These are phyloP conservation scores for Bombus fervidus DNA, from an alignment of 1,140 invertebrate species.

Conservation along the genomic window DNA sequence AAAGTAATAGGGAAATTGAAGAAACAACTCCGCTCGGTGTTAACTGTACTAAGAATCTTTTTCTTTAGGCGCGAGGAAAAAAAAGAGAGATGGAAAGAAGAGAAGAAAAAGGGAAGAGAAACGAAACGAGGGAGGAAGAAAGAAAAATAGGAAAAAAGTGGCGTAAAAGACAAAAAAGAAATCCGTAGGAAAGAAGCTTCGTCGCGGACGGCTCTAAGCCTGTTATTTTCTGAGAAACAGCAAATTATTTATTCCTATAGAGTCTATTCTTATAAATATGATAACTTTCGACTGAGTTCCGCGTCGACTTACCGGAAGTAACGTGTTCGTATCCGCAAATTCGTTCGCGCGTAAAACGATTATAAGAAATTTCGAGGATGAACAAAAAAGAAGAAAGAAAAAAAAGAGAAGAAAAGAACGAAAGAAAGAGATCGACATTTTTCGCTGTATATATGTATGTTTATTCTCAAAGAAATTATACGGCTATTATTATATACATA, in stretches of 20 bases:
- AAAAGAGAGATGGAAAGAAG: too few relatives aligned
- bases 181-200: slow-evolving; percentile 33
- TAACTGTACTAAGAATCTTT: background rate
- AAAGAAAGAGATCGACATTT: slow-evolving; percentile 32
- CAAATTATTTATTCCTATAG: slow-evolving; percentile 53
- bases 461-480: slow-evolving; percentile 50
- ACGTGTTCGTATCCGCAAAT: background rate
- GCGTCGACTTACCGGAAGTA: slow-evolving; percentile 22
- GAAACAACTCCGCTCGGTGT: background rate
- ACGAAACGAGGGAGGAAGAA: background rate
- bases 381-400: background rate
- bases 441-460: slow-evolving; percentile 56
- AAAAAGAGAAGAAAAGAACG: background rate
- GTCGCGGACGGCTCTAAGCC: slow-evolving; percentile 47
- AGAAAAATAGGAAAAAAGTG: background rate
- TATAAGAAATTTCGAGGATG: background rate
- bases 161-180: background rate
- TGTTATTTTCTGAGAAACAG: slow-evolving; percentile 46
- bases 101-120: background rate
- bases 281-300: slow-evolving; percentile 47
- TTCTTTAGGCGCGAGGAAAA: background rate
- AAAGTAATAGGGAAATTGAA: background rate
- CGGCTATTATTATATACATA: slow-evolving; percentile 36
- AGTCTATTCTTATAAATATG: slow-evolving; percentile 54
- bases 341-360: background rate